Evolutionary conservation across 1,140 invertebrate species (phyloP), one percentile per base, ranked within the genome.

Genomic region (Andricus grossulariae): DNA sequence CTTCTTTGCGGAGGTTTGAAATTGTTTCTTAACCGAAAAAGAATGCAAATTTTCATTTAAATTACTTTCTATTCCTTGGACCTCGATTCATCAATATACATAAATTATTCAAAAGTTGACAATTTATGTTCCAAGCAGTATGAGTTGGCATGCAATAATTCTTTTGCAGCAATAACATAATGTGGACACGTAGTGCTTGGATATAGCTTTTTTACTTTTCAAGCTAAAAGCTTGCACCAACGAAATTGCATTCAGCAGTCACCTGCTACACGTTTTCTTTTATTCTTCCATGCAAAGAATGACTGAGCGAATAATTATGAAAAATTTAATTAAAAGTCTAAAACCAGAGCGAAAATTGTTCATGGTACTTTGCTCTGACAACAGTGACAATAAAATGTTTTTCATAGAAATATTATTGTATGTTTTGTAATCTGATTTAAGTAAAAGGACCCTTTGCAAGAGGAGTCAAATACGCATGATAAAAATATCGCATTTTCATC

Each of bases 111-210:
- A 66, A 16, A 39, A 6, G 1, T 66, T 39, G 32, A 32, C 16
- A 32, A 39, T 66, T 66, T 32, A 16, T 66, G 32, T 0, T 16
- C 16, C 21, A 32, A 39, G 32, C 39, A 39, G 32, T 21, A 66
- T 25, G 21, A 11, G 8, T 45, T 16, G 21, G 19, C 16, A 66
- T 21, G 32, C 25, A 32, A 39, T 32, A 66, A 66, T 66, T 66
- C 25, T 66, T 66, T 32, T 39, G 57, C 57, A 16, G 57, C 57
- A 66, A 66, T 39, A 32, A 66, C 16, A 6, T 66, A 66, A 66
- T 25, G 25, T 32, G 57, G 39, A 39, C 57, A 66, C 25, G 16
- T 4, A 11, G 39, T 45, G 39, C 10, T 45, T 0, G 39, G 39
- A 10, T 10, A 45, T 45, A 32, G 13, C 7, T 66, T 32, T 66